These are phyloP conservation scores for Mactra quadrangularis DNA, from an alignment of 1,140 invertebrate species.

Conservation along the genomic window DNA sequence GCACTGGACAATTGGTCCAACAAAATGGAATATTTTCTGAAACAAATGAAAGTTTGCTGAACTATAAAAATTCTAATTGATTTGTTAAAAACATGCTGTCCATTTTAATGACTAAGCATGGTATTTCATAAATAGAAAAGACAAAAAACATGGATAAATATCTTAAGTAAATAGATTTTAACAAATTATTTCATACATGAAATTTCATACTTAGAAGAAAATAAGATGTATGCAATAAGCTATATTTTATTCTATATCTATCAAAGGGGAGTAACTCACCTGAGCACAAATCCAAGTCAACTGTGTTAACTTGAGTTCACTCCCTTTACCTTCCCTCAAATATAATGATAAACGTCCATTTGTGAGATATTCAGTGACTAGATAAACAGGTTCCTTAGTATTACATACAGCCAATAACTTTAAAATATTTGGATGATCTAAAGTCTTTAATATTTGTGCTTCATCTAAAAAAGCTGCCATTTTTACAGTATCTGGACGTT, in stretches of 20 bases:
- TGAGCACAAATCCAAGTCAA: slow-evolving; percentile 79
- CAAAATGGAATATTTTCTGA: not conserved
- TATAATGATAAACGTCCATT: slow-evolving; percentile 78
- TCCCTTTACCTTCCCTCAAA: slow-evolving; percentile 77
- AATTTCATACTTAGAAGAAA: too few species aligned
- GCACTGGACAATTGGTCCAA: too few species aligned
- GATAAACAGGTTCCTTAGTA: slow-evolving; percentile 98
- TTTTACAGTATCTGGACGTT: slow-evolving; percentile 97
- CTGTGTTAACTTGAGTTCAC: slow-evolving; percentile 69
- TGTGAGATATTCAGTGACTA: slow-evolving; percentile 94
- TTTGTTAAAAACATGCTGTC: too few species aligned
- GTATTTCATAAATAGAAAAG: too few species aligned
- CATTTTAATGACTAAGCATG: too few species aligned
- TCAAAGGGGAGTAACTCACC: slow-evolving; percentile 60
- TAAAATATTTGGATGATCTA: slow-evolving; percentile 96
- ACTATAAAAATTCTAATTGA: too few species aligned
- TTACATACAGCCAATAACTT: slow-evolving; percentile 98
- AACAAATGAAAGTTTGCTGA: too few species aligned
- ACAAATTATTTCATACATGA: too few species aligned
- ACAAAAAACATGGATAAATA: too few species aligned
- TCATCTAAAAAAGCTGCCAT: slow-evolving; percentile 98
- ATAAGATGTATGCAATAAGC: too few species aligned
- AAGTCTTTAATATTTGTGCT: slow-evolving; percentile 99
- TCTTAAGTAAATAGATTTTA: too few species aligned
- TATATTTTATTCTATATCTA: too few species aligned